Percentiles rank a stretch among this genome's conserved stretches.
Conservation (phyloP, 2,888 invertebrate species). For the Noctua janthe region DNA sequence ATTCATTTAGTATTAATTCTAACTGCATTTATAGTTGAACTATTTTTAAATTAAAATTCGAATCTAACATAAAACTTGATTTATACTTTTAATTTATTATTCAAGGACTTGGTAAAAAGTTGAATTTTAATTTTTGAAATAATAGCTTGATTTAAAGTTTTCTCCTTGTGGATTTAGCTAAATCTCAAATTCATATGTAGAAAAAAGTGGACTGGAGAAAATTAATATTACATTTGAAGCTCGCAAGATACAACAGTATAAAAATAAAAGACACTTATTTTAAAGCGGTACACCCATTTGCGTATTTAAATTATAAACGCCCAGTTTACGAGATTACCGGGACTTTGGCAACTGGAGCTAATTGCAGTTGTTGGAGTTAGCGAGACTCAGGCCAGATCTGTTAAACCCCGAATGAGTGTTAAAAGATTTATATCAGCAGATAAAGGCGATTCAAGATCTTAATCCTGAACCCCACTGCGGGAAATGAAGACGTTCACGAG, state of each 20-base stretch:
- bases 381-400: slow-evolving; percentile 80
- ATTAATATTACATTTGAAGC: slow-evolving; percentile 13
- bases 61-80: slow-evolving; percentile 53
- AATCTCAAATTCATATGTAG: slow-evolving; percentile 29
- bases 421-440: slow-evolving; percentile 88
- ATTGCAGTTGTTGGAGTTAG: slow-evolving; percentile 89
- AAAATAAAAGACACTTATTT: slow-evolving; percentile 44
- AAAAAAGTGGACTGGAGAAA: slow-evolving; percentile 18
- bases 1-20: slow-evolving; percentile 55
- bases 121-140: slow-evolving; percentile 57
- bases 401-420: slow-evolving; percentile 86
- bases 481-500: slow-evolving; percentile 85
- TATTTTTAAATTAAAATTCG: slow-evolving; percentile 55
- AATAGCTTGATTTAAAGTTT: slow-evolving; percentile 38
- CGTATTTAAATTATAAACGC: slow-evolving; percentile 79
- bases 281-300: slow-evolving; percentile 68
- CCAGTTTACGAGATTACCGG: slow-evolving; percentile 84
- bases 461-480: slow-evolving; percentile 76
- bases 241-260: slow-evolving; percentile 27
- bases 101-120: slow-evolving; percentile 49
- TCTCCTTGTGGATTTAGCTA: slow-evolving; percentile 29
- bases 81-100: slow-evolving; percentile 61
- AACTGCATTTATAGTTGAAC: slow-evolving; percentile 49
- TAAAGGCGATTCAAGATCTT: slow-evolving; percentile 77
- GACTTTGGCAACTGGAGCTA: slow-evolving; percentile 82